These are phyloP conservation scores for Drosophila arawakana DNA, from an alignment of 1,140 invertebrate genomes.

Conservation along the genomic window DNA sequence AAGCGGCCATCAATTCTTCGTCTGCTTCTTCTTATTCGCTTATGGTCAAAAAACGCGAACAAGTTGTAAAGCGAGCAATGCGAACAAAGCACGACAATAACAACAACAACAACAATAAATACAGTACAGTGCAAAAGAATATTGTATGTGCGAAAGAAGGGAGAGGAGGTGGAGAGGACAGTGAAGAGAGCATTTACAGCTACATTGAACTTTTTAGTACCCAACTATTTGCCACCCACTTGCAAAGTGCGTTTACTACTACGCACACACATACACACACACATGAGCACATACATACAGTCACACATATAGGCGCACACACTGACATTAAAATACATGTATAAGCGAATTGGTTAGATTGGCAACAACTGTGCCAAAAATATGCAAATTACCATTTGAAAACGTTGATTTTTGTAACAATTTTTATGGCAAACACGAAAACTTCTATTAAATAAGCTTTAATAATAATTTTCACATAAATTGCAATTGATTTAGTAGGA, in stretches of 20 bases:
- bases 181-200: slow-evolving; percentile 67
- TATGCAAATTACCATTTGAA: slow-evolving; percentile 75
- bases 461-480: slow-evolving; percentile 46
- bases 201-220: slow-evolving; percentile 77
- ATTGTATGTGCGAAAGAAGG: too few relatives aligned
- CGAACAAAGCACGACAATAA: slow-evolving; percentile 60
- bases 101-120: slow-evolving; percentile 69
- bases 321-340: slow-evolving; percentile 1
- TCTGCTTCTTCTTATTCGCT: slow-evolving; percentile 46
- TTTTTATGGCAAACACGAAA: slow-evolving; percentile 36
- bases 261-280: slow-evolving; percentile 67
- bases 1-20: slow-evolving; percentile 71
- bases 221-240: slow-evolving; percentile 63
- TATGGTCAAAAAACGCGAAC: slow-evolving; percentile 75
- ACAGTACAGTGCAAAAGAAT: slow-evolving; percentile 37
- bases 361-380: slow-evolving; percentile 76
- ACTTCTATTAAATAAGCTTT: slow-evolving; percentile 56
- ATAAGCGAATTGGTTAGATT: slow-evolving; percentile 29
- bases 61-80: slow-evolving; percentile 79
- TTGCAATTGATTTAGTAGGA: slow-evolving; percentile 68
- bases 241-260: slow-evolving; percentile 78
- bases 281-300: slow-evolving; percentile 15
- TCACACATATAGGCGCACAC: slow-evolving; percentile 11
- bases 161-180: neutral
- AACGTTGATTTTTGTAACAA: slow-evolving; percentile 46